These are phyloP conservation scores for Chrysodeixis includens DNA, from an alignment of 2,888 invertebrate species.

Conservation along the genomic window DNA sequence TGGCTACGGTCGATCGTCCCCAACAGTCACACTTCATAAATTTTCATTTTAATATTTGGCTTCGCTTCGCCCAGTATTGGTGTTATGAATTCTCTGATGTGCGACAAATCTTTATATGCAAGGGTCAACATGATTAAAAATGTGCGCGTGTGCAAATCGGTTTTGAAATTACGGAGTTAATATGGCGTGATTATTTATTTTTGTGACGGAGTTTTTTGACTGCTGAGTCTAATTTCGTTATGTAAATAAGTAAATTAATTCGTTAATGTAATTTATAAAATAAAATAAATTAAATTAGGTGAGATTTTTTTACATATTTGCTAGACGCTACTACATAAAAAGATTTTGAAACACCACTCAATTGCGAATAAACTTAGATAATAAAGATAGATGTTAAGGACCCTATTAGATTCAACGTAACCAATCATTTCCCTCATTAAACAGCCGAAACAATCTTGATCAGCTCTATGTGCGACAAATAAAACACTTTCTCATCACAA, in stretches of 20 bases:
- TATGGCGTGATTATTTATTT: constrained; percentile 9
- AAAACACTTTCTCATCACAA: background rate
- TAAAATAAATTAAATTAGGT: too few species aligned
- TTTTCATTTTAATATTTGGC: constrained; percentile 85
- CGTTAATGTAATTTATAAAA: too few species aligned
- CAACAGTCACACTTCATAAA: constrained; percentile 84
- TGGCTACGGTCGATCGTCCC: constrained; percentile 73
- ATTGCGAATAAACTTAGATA: too few species aligned
- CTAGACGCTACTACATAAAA: too few species aligned
- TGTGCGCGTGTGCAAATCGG: background rate
- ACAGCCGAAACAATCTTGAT: too few species aligned
- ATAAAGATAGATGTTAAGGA: too few species aligned
- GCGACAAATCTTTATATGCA: constrained; percentile 63
- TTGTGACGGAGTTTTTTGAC: background rate
- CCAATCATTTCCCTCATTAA: too few species aligned
- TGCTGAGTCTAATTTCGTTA: background rate
- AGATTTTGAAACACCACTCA: too few species aligned
- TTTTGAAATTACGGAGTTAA: constrained; percentile 16
- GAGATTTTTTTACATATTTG: too few species aligned
- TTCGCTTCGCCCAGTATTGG: constrained; percentile 67
- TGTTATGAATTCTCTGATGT: constrained; percentile 58
- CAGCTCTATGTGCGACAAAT: background rate
- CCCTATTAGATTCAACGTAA: too few species aligned
- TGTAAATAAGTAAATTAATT: background rate
- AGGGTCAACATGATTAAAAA: constrained; percentile 28